A percentile compares a stretch with the other conserved stretches of the same genome.
phyloP scores from a whole-genome alignment of 2,113 vertebrate species.

The Ariopsis seemanni region DNA sequence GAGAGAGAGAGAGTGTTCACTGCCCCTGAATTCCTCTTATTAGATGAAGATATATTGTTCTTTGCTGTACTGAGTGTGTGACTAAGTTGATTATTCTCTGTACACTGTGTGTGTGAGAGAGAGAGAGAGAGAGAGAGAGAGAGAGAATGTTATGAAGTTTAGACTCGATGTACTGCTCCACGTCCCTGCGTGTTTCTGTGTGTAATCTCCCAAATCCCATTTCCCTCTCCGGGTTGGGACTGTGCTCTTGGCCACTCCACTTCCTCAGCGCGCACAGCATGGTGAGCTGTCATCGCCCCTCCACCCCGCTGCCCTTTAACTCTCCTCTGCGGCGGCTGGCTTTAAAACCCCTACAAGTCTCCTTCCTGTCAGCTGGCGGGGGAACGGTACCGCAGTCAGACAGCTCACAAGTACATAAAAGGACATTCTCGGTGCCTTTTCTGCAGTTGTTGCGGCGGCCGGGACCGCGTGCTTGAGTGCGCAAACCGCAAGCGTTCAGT shows the following conservation, averaged over 20 bases:
- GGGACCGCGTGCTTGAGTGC: conserved; percentile 14
- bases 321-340: conserved; percentile 25
- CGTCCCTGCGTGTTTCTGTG: background rate
- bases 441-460: conserved; percentile 6
- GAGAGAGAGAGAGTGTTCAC: no score
- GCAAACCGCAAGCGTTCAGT: conserved; percentile 27
- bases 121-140: no score
- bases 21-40: background rate
- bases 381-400: conserved; percentile 29
- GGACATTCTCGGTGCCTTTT: conserved; percentile 41
- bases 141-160: background rate
- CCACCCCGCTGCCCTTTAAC: background rate
- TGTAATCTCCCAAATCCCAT: conserved; percentile 32
- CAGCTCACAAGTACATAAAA: conserved; percentile 34
- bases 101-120: background rate
- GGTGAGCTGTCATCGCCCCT: conserved; percentile 45
- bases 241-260: conserved; percentile 28
- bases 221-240: conserved; percentile 2
- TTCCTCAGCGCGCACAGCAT: conserved; percentile 33
- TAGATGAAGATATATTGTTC: background rate
- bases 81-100: no score
- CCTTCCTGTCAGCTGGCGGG: conserved; percentile 39
- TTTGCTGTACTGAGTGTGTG: background rate
- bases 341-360: conserved; percentile 41
- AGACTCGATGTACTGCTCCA: background rate